phyloP scores from a whole-genome alignment of 2,888 invertebrate species.

The Deilephila elpenor region DNA sequence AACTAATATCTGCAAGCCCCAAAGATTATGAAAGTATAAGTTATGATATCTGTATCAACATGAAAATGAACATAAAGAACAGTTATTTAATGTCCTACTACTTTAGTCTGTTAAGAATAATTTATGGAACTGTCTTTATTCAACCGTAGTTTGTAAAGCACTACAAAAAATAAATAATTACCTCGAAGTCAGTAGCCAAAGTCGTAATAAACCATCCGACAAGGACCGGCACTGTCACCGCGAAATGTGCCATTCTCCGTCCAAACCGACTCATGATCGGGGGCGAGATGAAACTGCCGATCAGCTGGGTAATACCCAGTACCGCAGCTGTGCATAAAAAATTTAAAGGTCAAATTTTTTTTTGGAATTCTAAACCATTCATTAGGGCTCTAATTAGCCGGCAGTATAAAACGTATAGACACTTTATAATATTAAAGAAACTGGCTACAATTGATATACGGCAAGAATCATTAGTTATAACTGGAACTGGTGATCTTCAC shows the following conservation, averaged over 20 bases:
- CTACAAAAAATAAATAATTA: slow-evolving; percentile 32
- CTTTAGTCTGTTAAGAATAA: not conserved
- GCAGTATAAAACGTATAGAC: too few relatives aligned
- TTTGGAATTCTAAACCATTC: too few relatives aligned
- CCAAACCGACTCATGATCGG: slow-evolving; percentile 81
- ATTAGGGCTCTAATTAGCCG: too few relatives aligned
- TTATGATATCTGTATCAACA: too few relatives aligned
- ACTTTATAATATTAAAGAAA: too few relatives aligned
- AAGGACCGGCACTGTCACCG: slow-evolving; percentile 74
- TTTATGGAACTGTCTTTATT: not conserved
- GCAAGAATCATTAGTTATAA: too few relatives aligned
- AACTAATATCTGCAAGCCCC: too few relatives aligned
- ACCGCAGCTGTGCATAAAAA: slow-evolving; percentile 55
- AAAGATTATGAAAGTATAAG: too few relatives aligned
- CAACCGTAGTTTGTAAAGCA: not conserved
- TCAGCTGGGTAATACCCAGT: slow-evolving; percentile 60
- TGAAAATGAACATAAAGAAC: not conserved
- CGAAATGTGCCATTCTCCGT: slow-evolving; percentile 76
- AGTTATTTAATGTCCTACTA: not conserved
- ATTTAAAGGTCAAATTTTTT: not conserved
- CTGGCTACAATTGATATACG: too few relatives aligned
- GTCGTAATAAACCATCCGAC: slow-evolving; percentile 82
- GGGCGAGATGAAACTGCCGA: slow-evolving; percentile 65
- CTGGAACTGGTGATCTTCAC: too few relatives aligned
- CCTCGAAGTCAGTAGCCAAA: slow-evolving; percentile 65